Conservation (phyloP, 1,140 invertebrate species). For the Bombus confusus region DNA sequence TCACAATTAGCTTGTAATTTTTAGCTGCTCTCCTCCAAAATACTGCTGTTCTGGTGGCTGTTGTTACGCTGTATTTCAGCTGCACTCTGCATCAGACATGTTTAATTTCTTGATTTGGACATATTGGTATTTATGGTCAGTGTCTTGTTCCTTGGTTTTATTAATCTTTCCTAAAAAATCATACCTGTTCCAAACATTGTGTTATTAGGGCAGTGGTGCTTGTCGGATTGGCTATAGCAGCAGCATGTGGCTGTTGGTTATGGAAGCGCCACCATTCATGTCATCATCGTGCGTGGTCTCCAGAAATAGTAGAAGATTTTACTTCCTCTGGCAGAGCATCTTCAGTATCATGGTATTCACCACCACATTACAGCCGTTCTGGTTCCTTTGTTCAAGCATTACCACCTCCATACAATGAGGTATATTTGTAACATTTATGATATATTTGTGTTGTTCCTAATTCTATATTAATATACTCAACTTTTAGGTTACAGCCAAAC, state of each 20-base stretch:
- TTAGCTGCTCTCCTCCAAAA: constrained; percentile 86
- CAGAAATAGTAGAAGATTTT: constrained; percentile 75
- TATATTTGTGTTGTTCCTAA: not conserved
- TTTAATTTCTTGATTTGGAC: constrained; percentile 80
- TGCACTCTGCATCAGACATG: constrained; percentile 80
- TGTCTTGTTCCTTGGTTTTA: not conserved
- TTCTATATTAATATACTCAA: not conserved
- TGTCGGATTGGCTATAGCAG: constrained; percentile 83
- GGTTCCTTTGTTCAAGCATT: constrained; percentile 90
- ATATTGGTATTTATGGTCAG: constrained; percentile 81
- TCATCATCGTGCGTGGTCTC: constrained; percentile 12
- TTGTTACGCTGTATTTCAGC: constrained; percentile 84
- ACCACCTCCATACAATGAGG: constrained; percentile 91
- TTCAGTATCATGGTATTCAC: constrained; percentile 88
- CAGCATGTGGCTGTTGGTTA: constrained; percentile 87
- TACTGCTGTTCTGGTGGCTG: constrained; percentile 89
- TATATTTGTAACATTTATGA: constrained; percentile 67
- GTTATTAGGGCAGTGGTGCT: constrained; percentile 84
- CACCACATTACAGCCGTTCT: constrained; percentile 90
- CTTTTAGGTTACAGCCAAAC: constrained; percentile 90
- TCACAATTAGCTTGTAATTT: constrained; percentile 53
- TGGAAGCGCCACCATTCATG: constrained; percentile 83
- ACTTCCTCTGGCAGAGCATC: constrained; percentile 87
- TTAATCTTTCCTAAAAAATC: not conserved
- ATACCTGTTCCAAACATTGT: not conserved